Evolutionary conservation across 2,113 vertebrate species (phyloP).

Genomic region (Numenius arquata): DNA sequence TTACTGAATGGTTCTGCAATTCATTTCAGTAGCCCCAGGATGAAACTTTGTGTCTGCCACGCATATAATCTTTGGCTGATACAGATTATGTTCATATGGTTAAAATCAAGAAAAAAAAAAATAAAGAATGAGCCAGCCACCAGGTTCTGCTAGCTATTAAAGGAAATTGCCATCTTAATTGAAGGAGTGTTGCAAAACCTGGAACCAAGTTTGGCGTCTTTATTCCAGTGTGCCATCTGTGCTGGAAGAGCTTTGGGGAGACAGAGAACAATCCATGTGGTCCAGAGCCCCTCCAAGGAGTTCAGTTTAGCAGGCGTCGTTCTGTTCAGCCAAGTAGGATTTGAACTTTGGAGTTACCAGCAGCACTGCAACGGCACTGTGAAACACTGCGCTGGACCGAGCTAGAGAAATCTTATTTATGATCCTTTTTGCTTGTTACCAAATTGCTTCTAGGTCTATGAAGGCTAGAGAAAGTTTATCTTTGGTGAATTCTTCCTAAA

Average conservation of each 20-base stretch:
- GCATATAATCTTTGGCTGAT: background rate
- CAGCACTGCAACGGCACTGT: background rate
- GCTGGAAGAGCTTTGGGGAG: background rate
- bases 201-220: background rate
- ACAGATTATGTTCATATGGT: background rate
- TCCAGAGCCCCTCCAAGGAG: background rate
- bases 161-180: background rate
- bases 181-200: background rate
- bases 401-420: background rate
- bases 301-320: background rate
- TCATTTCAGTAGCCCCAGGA: slow-evolving; percentile 6
- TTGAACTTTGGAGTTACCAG: background rate
- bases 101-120: background rate
- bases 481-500: background rate
- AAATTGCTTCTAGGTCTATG: background rate
- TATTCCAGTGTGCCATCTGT: background rate
- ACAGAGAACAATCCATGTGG: background rate
- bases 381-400: background rate
- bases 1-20: background rate
- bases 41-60: background rate
- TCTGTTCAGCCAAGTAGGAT: background rate
- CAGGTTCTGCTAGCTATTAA: background rate
- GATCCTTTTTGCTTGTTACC: background rate
- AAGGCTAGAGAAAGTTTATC: background rate
- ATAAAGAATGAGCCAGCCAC: background rate